Evolutionary conservation across 2,113 vertebrate species (phyloP), one percentile per base, ranked within the genome.

Genomic region (Beaufortia kweichowensis): DNA sequence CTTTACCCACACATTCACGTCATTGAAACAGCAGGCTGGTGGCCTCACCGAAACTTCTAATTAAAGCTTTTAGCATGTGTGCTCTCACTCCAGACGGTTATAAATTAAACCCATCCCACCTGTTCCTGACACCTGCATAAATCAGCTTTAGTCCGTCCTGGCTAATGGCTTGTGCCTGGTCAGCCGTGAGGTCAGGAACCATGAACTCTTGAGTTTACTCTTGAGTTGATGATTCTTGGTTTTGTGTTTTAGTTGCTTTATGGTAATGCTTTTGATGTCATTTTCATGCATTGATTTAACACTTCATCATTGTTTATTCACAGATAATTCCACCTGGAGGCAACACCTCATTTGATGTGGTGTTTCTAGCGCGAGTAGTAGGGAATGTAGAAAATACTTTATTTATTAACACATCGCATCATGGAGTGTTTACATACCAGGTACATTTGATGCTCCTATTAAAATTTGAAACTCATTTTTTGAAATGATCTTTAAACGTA

Each of bases 401-500:
- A 98, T 98, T 99, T 98, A 99, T 99, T 95, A 99, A 99, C 83
- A 98, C 97, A 82, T 98, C 96, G 80, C 95, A 98, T 92, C 97
- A 99, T 88, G 97, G 96, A 87, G 93, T 97, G 88, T 98, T 99
- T 93, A 98, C 97, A 89, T 99, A 98, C 91, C 97, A 99, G 97
- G 96, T 99, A 95, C 82, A 86, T 84, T 67, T 57, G 2, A 63
- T 55, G 21, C n/a, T 31, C 48, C 23, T 33, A 23, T 21, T 19
- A 5, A 53, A 53, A 53, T n/a, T n/a, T 53, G 19, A 3, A 10
- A 15, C 14, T 1, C 48, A 21, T 53, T n/a, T n/a, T 8, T 8
- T 53, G 48, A 53, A 68, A 29, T 12, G 10, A 29, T 46, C 8
- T 70, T 41, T 19, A 21, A 6, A 2, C 11, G 23, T 39, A 3